Conservation (phyloP, 2,888 invertebrate species). For the Thereva nobilitata region DNA sequence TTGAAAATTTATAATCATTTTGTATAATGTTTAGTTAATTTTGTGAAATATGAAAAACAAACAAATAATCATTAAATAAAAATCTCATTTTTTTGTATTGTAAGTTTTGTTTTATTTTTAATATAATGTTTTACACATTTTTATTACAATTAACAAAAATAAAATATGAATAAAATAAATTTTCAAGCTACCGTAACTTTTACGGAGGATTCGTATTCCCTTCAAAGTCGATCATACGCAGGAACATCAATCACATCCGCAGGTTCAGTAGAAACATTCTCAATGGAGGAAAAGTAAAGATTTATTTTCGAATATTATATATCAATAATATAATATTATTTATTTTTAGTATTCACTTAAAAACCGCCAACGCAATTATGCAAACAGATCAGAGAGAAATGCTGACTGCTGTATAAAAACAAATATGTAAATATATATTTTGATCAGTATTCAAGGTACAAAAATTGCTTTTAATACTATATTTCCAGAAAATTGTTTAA, state of each 20-base stretch:
- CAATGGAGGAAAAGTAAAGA: conserved; percentile 56
- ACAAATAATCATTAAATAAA: not conserved
- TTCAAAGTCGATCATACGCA: conserved; percentile 57
- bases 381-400: conserved; percentile 51
- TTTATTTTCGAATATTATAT: not conserved
- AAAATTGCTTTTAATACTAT: too few species aligned
- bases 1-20: conserved; percentile 35
- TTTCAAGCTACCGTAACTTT: conserved; percentile 56
- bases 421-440: too few species aligned
- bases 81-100: too few species aligned
- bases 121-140: conserved; percentile 13
- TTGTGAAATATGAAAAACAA: conserved; percentile 29
- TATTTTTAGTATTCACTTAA: conserved; percentile 51
- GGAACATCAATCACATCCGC: conserved; percentile 58
- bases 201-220: conserved; percentile 57
- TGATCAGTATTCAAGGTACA: too few species aligned
- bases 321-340: conserved; percentile 6
- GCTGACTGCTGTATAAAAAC: conserved; percentile 34
- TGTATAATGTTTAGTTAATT: conserved; percentile 37
- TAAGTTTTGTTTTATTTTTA: conserved; percentile 6
- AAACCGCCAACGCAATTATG: conserved; percentile 55
- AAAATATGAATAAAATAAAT: conserved; percentile 36
- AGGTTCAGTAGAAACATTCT: conserved; percentile 57
- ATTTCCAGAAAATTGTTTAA: too few species aligned
- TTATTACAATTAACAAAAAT: not conserved